phyloP scores from a whole-genome alignment of 2,113 vertebrate genomes.

The Tragelaphus imberbis region DNA sequence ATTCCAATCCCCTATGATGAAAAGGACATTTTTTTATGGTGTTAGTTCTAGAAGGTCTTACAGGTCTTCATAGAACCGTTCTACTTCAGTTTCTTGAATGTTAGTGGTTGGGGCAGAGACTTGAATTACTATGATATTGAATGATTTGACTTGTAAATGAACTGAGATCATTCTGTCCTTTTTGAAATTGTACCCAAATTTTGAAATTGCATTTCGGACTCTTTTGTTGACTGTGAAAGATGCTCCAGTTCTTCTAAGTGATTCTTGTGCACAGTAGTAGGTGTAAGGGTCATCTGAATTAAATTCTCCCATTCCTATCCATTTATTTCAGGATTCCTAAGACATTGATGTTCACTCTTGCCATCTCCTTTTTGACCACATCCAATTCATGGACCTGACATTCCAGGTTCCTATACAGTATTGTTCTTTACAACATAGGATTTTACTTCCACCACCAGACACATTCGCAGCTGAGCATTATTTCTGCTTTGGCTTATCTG shows the following conservation, averaged over 20 bases:
- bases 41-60: background rate
- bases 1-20: background rate
- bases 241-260: background rate
- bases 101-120: background rate
- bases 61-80: background rate
- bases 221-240: background rate
- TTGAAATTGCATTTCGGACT: background rate
- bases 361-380: background rate
- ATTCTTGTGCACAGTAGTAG: background rate
- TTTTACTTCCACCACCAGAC: background rate
- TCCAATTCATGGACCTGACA: background rate
- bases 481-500: background rate
- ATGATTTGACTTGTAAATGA: background rate
- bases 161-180: background rate
- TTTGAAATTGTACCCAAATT: background rate
- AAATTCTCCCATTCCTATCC: background rate
- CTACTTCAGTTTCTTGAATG: background rate
- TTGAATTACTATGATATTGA: background rate
- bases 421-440: background rate
- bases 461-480: background rate
- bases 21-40: background rate
- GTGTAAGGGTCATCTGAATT: background rate
- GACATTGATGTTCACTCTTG: background rate
- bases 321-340: background rate
- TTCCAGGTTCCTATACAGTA: background rate